Percentiles rank a stretch among this genome's conserved stretches.
Evolutionary conservation across 2,888 invertebrate genomes (phyloP).

Genomic region (Calameuta idolon): DNA sequence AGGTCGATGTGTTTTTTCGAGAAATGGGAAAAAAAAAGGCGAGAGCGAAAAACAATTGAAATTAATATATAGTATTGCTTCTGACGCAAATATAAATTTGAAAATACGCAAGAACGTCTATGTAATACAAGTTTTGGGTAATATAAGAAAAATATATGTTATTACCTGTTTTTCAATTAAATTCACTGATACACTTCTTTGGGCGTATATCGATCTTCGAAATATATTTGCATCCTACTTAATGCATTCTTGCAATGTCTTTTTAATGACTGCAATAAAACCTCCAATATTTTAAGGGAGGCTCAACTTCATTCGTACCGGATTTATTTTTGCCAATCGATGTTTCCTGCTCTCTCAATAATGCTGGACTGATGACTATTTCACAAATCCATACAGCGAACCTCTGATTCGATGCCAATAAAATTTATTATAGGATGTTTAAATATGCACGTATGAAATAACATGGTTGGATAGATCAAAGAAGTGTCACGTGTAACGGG

Average conservation of each 20-base stretch:
- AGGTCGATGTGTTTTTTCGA: no score
- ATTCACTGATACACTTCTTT: background rate
- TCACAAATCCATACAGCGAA: background rate
- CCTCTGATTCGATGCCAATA: background rate
- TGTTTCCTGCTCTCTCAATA: background rate
- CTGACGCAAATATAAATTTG: no score
- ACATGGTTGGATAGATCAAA: background rate
- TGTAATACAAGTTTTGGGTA: no score
- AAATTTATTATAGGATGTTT: background rate
- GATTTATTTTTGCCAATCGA: background rate
- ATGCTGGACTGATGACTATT: background rate
- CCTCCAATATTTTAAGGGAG: no score
- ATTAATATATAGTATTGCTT: no score
- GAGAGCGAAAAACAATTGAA: no score
- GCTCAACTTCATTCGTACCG: background rate
- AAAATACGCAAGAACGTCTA: rapidly evolving
- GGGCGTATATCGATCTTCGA: background rate
- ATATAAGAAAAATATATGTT: background rate
- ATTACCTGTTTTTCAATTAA: background rate
- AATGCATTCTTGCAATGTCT: background rate
- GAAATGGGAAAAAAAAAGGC: no score
- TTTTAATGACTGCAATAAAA: background rate
- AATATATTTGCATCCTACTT: background rate
- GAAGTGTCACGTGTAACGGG: background rate
- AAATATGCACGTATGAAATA: background rate